Percentiles rank a stretch among this genome's conserved stretches.
These are phyloP conservation scores for Phaetusa simplex DNA, from an alignment of 2,113 vertebrate genomes.

Conservation along the genomic window DNA sequence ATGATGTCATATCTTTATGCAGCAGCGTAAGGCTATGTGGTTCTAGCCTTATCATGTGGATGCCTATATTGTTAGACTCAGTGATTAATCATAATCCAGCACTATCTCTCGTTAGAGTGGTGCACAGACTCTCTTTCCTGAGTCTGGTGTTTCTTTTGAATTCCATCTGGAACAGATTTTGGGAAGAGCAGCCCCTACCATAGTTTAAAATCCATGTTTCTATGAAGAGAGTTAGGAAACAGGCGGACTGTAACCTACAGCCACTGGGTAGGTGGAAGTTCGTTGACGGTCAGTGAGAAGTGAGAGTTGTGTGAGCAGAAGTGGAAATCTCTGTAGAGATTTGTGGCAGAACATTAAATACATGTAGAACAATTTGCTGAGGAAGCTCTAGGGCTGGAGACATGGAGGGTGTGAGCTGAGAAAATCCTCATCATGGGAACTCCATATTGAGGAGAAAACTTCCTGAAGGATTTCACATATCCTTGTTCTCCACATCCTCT, in stretches of 20 bases:
- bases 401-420: neutral
- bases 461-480: neutral
- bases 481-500: neutral
- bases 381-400: neutral
- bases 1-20: neutral
- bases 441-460: neutral
- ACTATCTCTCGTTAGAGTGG: neutral
- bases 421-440: neutral
- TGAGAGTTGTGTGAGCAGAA: neutral
- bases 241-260: neutral
- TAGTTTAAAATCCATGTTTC: neutral
- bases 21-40: neutral
- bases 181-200: neutral
- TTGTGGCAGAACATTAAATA: neutral
- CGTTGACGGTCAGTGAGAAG: neutral
- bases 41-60: neutral
- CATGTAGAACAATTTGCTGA: neutral
- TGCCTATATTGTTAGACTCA: neutral
- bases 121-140: neutral
- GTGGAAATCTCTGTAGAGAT: neutral
- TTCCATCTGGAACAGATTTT: neutral
- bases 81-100: neutral
- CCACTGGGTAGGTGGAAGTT: neutral
- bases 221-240: neutral
- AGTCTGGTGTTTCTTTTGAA: neutral